Base-by-base conservation (phyloP, 1,140 invertebrate genomes). In the Drosophila malerkotliana region DNA sequence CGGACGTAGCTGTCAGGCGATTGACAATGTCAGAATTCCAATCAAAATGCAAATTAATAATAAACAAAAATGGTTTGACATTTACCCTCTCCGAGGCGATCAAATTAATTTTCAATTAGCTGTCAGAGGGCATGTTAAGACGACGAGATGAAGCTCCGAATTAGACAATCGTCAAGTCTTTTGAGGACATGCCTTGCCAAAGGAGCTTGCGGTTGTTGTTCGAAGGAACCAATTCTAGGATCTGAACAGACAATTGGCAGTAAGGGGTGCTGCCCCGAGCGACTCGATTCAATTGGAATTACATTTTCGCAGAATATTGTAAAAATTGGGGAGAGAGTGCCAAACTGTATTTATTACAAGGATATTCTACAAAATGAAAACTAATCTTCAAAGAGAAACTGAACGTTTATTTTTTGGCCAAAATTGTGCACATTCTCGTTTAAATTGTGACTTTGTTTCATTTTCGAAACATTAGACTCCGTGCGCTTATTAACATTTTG, bases 1-100 rank as follows among this genome's bases (percentile, higher is more conserved):
- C 77, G 69, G 57, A 26, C 59, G 45, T 32, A 57, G 60, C 75
- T 87, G 82, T 78, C 82, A 87, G 61, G 48, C 28, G 54, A 63
- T 75, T 87, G 82, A 81, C 82, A 81, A 52, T 78, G 58, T 78
- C 71, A 76, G 52, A 78, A 76, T 68, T 77, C 62, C 67, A 88
- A 88, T 88, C 83, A 88, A 88, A 77, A 88, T 88, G 83, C 83
- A 88, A 88, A 88, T 88, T 88, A 88, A 88, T 88, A 82, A 88
- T 83, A 88, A 88, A 88, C 83, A 88, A 79, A 82, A 88, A 73
- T 83, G 56, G 56, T 59, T 69, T 82, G 82, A 53, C 83, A 88
- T 72, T 79, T 82, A 47, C 67, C 15, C 37, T 37, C 18, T 44
- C 14, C 34, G 63, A 48, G 28, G 37, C 54, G 72, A 54, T 39